Evolutionary conservation across 1,140 invertebrate species (phyloP), one percentile per base, ranked within the genome.

Genomic region (Phthorimaea operculella): DNA sequence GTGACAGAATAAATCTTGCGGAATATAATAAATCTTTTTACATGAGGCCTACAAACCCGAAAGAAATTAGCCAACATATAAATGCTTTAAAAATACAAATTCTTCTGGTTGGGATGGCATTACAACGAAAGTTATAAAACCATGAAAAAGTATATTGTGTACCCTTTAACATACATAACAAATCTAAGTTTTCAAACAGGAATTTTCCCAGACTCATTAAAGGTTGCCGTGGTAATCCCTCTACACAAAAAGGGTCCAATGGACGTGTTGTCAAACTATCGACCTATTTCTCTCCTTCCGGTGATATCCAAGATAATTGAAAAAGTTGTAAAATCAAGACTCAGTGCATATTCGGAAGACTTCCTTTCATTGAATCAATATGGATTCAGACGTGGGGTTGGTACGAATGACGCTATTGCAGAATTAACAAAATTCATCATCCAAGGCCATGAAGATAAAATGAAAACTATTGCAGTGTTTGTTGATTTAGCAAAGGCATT

Each of bases 341-440:
- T 53, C 8, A 12, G 8, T 17, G 34, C n/a, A 12, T 53, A 18
- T 17, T 5, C 42, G 14, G 52, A 53, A 5, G 14, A 39, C n/a
- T 11, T 52, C 8, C 16, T 52, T 14, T 18, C 33, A 33, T 6
- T 15, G 33, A 52, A 34, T 52, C 51, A 52, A 52, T 52, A 36
- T 17, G 51, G 51, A 10, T 52, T 52, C 15, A 28, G 51, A 34
- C 14, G 11, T 6, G 51, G 51, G 7, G 34, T 12, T 5, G 34
- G 15, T 16, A 52, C 51, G n/a, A 33, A 36, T 18, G 51, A 52
- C n/a, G 51, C 51, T 52, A 33, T 52, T 52, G 33, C 51, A 5
- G 34, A 14, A 33, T 28, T 52, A 6, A 28, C 51, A 15, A 14
- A 52, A 36, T 34, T 36, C 12, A 33, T 52, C 33, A 54, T 39